These are phyloP conservation scores for Dinothrombium tinctorium DNA, from an alignment of 1,140 invertebrate species.

Conservation along the genomic window DNA sequence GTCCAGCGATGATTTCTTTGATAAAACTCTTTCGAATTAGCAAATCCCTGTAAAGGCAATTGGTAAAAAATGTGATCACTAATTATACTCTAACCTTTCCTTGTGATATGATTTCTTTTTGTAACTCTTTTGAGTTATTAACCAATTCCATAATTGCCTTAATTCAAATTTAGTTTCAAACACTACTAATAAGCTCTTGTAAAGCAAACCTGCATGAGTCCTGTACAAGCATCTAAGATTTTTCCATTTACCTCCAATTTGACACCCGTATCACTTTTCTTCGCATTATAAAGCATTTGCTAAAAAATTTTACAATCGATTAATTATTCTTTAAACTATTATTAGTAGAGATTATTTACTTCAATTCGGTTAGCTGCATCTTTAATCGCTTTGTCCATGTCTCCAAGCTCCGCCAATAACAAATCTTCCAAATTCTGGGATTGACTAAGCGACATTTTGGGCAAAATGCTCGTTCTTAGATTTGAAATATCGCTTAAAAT, in stretches of 20 bases:
- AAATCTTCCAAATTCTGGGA: constrained; percentile 29
- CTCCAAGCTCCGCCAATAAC: constrained; percentile 60
- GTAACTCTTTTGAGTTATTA: constrained; percentile 58
- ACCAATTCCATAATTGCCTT: constrained; percentile 62
- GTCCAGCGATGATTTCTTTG: constrained; percentile 68
- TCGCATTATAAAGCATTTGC: constrained; percentile 60
- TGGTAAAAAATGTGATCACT: constrained; percentile 1
- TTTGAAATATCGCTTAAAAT: constrained; percentile 1
- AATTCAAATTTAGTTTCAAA: constrained; percentile 3
- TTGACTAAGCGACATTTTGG: constrained; percentile 5
- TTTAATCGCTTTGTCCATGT: constrained; percentile 46
- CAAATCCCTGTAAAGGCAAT: constrained; percentile 32
- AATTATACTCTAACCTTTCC: constrained; percentile 35
- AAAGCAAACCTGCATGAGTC: constrained; percentile 47
- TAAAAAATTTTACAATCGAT: constrained; percentile 20
- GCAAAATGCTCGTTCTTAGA: constrained; percentile 1
- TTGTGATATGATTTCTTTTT: constrained; percentile 70
- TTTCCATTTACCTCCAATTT: constrained; percentile 93
- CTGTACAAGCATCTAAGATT: constrained; percentile 85
- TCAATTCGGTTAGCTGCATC: constrained; percentile 26
- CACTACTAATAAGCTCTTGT: background rate
- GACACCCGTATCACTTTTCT: constrained; percentile 63
- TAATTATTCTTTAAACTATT: background rate
- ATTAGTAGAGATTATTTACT: constrained; percentile 18
- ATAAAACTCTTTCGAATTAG: constrained; percentile 70